phyloP scores from a whole-genome alignment of 2,888 invertebrate genomes.

The Eretmocerus hayati region DNA sequence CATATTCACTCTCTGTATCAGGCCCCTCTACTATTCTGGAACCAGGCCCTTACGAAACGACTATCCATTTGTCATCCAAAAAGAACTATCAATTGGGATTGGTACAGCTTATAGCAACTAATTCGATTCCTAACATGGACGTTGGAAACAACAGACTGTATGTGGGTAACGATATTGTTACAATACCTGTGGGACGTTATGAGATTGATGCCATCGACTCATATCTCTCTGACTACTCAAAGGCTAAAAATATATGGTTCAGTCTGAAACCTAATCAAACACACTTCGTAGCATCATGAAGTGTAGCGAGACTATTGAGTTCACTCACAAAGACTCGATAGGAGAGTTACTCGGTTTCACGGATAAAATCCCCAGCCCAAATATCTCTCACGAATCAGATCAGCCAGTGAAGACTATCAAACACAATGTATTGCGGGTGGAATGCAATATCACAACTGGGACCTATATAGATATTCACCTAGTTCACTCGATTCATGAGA shows the following conservation, averaged over 20 bases:
- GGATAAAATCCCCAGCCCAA: background rate
- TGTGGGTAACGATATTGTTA: background rate
- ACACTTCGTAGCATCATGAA: slow-evolving; percentile 9
- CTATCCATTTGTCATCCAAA: background rate
- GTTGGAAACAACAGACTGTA: background rate
- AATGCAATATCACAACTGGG: slow-evolving; percentile 26
- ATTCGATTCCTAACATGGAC: background rate
- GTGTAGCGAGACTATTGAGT: slow-evolving; percentile 11
- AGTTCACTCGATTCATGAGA: slow-evolving; percentile 26
- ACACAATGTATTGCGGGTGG: slow-evolving; percentile 24
- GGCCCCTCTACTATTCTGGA: slow-evolving; percentile 1
- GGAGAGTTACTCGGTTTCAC: slow-evolving; percentile 13
- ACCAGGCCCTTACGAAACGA: background rate
- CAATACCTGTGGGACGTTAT: slow-evolving; percentile 1
- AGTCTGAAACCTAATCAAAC: background rate
- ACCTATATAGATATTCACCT: slow-evolving; percentile 23
- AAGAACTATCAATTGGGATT: background rate
- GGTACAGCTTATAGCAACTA: background rate
- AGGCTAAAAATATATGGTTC: background rate
- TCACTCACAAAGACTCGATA: slow-evolving; percentile 12
- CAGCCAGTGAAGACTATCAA: slow-evolving; percentile 23
- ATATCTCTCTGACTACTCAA: background rate
- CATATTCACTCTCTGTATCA: background rate
- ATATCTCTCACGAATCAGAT: slow-evolving; percentile 15
- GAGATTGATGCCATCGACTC: background rate